A percentile compares a stretch with the other conserved stretches of the same genome.
phyloP scores from a whole-genome alignment of 2,888 invertebrate genomes.

The Harpalus rufipes region DNA sequence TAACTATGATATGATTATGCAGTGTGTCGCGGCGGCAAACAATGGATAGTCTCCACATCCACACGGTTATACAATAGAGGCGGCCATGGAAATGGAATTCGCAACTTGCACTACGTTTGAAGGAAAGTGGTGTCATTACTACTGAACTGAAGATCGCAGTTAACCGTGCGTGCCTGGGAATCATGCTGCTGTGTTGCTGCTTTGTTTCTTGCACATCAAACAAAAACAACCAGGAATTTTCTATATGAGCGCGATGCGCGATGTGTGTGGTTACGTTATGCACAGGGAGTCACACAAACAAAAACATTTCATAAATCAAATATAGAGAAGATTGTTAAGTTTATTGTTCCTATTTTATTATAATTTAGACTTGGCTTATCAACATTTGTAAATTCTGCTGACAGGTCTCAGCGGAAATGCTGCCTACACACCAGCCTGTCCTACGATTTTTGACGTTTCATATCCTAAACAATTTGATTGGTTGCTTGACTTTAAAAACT shows the following conservation, averaged over 20 bases:
- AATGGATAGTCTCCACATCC: constrained; percentile 26
- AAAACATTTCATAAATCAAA: not conserved
- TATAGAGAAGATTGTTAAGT: no score
- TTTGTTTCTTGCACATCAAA: constrained; percentile 22
- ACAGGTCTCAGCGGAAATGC: no score
- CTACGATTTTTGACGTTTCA: no score
- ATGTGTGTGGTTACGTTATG: constrained; percentile 17
- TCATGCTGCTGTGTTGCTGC: not conserved
- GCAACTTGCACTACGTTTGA: constrained; percentile 9
- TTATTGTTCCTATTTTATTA: no score
- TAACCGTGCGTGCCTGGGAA: constrained; percentile 25
- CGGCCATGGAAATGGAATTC: constrained; percentile 35
- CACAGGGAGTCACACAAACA: not conserved
- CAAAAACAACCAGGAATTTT: constrained; percentile 13
- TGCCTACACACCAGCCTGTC: no score
- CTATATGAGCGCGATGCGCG: not conserved
- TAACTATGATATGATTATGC: constrained; percentile 38
- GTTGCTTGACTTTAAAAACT: no score
- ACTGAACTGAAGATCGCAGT: constrained; percentile 21
- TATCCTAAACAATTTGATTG: no score
- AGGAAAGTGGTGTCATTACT: constrained; percentile 44
- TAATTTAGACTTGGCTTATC: no score
- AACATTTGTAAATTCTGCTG: no score
- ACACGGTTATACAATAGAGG: constrained; percentile 31
- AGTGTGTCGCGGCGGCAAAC: constrained; percentile 12